Evolutionary conservation across 2,888 invertebrate species (phyloP).

Genomic region (Epinotia bilunana): DNA sequence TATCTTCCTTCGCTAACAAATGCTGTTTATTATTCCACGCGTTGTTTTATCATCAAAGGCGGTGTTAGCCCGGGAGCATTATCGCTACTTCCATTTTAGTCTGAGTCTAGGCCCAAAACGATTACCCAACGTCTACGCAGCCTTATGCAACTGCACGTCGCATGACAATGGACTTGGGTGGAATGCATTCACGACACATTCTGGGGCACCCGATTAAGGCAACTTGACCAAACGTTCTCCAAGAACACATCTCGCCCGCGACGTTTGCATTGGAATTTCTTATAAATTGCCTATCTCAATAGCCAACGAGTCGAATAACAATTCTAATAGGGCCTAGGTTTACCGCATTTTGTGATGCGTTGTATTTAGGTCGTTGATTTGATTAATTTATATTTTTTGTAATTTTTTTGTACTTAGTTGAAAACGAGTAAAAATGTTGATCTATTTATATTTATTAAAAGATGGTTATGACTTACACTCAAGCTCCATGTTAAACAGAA

Average conservation of each 20-base stretch:
- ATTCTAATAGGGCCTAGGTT: neutral
- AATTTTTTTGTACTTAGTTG: too few species aligned
- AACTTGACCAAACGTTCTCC: slow-evolving; percentile 32
- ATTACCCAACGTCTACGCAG: slow-evolving; percentile 65
- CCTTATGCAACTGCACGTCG: slow-evolving; percentile 68
- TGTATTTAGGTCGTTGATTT: too few species aligned
- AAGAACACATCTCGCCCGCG: slow-evolving; percentile 12
- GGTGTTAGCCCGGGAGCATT: slow-evolving; percentile 58
- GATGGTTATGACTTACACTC: too few species aligned
- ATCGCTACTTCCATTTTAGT: slow-evolving; percentile 64
- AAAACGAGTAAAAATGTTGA: too few species aligned
- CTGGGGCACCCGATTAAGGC: slow-evolving; percentile 40
- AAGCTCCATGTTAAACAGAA: too few species aligned
- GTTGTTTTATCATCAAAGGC: slow-evolving; percentile 48
- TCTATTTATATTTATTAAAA: too few species aligned
- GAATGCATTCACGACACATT: slow-evolving; percentile 44
- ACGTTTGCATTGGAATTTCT: slow-evolving; percentile 7
- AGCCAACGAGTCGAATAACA: slow-evolving; percentile 6
- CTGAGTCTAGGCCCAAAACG: slow-evolving; percentile 64
- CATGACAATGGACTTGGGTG: slow-evolving; percentile 77
- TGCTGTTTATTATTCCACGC: slow-evolving; percentile 47
- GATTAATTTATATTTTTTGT: too few species aligned
- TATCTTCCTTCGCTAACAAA: slow-evolving; percentile 28
- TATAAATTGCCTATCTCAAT: neutral
- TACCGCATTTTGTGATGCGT: too few species aligned